Base-by-base conservation (phyloP, 1,140 invertebrate species). In the Neodiprion virginianus region DNA sequence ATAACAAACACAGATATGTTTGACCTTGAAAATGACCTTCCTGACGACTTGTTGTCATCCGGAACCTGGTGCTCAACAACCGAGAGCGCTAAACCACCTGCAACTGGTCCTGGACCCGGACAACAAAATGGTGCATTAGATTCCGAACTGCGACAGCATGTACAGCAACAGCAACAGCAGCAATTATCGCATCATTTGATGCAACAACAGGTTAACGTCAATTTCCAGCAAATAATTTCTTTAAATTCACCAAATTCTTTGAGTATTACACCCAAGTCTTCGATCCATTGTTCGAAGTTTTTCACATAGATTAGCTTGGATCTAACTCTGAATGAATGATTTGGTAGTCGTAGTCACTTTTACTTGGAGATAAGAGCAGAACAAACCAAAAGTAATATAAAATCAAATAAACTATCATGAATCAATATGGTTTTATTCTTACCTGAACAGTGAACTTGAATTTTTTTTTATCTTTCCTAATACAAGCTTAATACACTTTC, bases 1-100 rank as follows among this genome's bases (percentile, higher is more conserved):
- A 87, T 95, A 85, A 92, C 93, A 75, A 94, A 93, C 89, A 91
- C 92, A 82, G 94, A 95, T 84, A 94, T 95, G 92, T 95, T 95
- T 86, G 94, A 95, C 89, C 90, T 97, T 86, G 96, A 97, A 89
- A 96, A 96, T 89, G 95, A 97, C 88, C 92, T 98, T 75, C 96
- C 96, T 50, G 96, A 98, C 90, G 97, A 98, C 88, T 89, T 98
- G 71, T 94, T 97, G 82, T 91, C 91, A 14, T 91, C 92, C 48
- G 90, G 91, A 67, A 91, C 92, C 77, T 95, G 94, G 94, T 91
- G 91, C 75, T 86, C 90, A 50, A 90, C 81, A 87, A 92, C 80
- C 77, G 90, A 82, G 84, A 91, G 81, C 83, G 87, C 82, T 66
- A 95, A 95, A 83, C 94, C 94, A 72, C 93, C 92, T 2, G 94